phyloP scores from a whole-genome alignment of 2,113 vertebrate genomes.

The Copsychus sechellarum region DNA sequence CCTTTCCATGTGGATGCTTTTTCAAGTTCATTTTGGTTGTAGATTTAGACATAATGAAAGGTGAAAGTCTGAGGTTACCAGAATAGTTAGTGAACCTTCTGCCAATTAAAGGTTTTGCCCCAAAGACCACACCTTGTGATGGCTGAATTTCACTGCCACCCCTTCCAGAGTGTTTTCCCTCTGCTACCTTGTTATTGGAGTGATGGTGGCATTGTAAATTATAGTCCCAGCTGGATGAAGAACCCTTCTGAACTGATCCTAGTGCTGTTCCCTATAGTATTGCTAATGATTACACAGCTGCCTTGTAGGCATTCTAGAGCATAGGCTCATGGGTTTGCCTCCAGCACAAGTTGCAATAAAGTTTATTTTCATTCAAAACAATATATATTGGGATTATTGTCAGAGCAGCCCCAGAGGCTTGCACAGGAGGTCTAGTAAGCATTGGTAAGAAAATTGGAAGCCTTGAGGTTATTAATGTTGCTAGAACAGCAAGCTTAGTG shows the following conservation, averaged over 20 bases:
- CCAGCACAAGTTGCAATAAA: constrained; percentile 67
- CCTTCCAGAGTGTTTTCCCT: constrained; percentile 54
- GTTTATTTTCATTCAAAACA: constrained; percentile 75
- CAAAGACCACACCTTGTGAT: constrained; percentile 46
- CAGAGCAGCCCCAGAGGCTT: constrained; percentile 60
- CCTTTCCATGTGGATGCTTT: neutral
- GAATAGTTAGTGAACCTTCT: constrained; percentile 28
- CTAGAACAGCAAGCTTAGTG: constrained; percentile 56
- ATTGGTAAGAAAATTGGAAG: constrained; percentile 70
- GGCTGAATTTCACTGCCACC: constrained; percentile 60
- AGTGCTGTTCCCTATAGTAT: constrained; percentile 50
- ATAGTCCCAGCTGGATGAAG: constrained; percentile 66
- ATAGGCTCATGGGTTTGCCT: constrained; percentile 38
- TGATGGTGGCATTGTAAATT: constrained; percentile 68
- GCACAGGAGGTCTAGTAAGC: constrained; percentile 67
- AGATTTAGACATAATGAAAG: constrained; percentile 26
- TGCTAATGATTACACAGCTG: constrained; percentile 75
- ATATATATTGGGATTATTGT: constrained; percentile 74
- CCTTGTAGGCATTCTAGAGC: constrained; percentile 66
- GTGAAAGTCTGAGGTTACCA: constrained; percentile 40
- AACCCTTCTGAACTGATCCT: constrained; percentile 59
- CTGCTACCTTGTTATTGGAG: constrained; percentile 63
- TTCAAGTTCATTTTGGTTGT: neutral
- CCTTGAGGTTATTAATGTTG: constrained; percentile 67
- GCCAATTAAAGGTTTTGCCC: constrained; percentile 2